Base-by-base conservation (phyloP, 2,888 invertebrate genomes). In the Mactromeris polynyma region DNA sequence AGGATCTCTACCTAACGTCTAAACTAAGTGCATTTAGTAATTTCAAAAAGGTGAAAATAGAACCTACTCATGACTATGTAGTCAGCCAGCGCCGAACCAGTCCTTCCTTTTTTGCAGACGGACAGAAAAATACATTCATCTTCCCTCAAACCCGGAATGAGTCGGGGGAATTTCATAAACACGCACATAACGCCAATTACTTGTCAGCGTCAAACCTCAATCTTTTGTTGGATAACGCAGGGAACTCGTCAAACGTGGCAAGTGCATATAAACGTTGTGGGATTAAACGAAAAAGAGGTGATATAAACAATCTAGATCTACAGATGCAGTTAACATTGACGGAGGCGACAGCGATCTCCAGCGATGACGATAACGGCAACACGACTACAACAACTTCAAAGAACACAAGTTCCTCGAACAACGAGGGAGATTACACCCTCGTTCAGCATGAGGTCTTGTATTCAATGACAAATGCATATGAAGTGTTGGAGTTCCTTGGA, bases 401-500 rank as follows among this genome's bases (percentile, higher is more conserved):
- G 85, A 95, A 93, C 85, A 93, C 95, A 26, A 94, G 93, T 89
- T 95, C 95, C 38, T 95, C 96, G 9, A 96, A 95, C 90, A 95
- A 94, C 80, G 99, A 99, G 97, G 99, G 99, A 93, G 99, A 99
- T 97, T 99, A 99, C 97, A 99, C 99, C 97, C 98, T 99, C 97
- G 99, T 99, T 94, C 99, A 99, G 97, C 99, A 99, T 97, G 99
- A 99, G 97, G 97, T 99, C 94, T 98, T 99, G 96, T 99, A 98
- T 97, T 99, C 99, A 95, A 98, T 99, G 98, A 98, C 98, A 96
- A 96, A 96, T 93, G 98, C 99, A 97, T 99, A 98, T 97, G 98
- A 99, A 98, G 99, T 99, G 96, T 97, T 99, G 97, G 99, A 99
- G 97, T 99, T 99, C 97, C 98, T 99, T 96, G 99, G 99, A 95